These are phyloP conservation scores for Semaprochilodus insignis DNA, from an alignment of 2,797 vertebrate genomes.

Conservation along the genomic window DNA sequence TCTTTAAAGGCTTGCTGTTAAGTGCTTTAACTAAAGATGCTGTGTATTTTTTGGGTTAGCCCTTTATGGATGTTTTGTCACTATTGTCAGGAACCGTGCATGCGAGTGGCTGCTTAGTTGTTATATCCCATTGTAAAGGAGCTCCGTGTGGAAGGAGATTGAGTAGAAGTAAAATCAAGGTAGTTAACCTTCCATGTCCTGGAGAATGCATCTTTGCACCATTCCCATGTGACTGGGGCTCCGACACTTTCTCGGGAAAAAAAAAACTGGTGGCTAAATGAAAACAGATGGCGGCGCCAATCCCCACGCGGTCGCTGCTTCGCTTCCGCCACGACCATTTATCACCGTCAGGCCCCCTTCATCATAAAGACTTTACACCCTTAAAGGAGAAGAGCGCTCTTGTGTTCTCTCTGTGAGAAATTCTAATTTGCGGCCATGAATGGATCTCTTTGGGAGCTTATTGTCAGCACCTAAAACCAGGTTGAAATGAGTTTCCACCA, in stretches of 20 bases:
- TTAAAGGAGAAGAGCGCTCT: slow-evolving; percentile 36
- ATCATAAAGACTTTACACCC: slow-evolving; percentile 55
- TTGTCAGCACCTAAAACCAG: slow-evolving; percentile 40
- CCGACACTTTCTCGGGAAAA: slow-evolving; percentile 23
- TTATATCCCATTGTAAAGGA: not conserved
- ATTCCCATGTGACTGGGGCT: slow-evolving; percentile 11
- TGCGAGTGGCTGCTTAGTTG: slow-evolving; percentile 22
- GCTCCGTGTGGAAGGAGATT: not conserved
- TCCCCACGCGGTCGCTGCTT: slow-evolving; percentile 48
- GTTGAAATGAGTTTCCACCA: slow-evolving; percentile 54
- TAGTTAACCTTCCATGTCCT: slow-evolving; percentile 48
- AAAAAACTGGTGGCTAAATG: slow-evolving; percentile 57
- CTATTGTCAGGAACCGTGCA: not conserved
- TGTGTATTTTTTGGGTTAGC: not conserved
- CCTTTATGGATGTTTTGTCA: not conserved
- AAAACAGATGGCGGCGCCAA: slow-evolving; percentile 63
- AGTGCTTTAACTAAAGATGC: not conserved
- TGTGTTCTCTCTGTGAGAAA: slow-evolving; percentile 48
- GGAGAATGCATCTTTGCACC: slow-evolving; percentile 37
- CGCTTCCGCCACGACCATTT: slow-evolving; percentile 54
- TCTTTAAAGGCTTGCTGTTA: not conserved
- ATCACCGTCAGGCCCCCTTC: slow-evolving; percentile 60
- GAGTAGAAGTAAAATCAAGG: slow-evolving; percentile 19
- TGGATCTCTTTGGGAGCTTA: slow-evolving; percentile 54
- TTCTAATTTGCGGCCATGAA: slow-evolving; percentile 60